Percentiles rank a stretch among this genome's conserved stretches.
Evolutionary conservation across 2,113 vertebrate species (phyloP).

Genomic region (Festucalex cinctus): DNA sequence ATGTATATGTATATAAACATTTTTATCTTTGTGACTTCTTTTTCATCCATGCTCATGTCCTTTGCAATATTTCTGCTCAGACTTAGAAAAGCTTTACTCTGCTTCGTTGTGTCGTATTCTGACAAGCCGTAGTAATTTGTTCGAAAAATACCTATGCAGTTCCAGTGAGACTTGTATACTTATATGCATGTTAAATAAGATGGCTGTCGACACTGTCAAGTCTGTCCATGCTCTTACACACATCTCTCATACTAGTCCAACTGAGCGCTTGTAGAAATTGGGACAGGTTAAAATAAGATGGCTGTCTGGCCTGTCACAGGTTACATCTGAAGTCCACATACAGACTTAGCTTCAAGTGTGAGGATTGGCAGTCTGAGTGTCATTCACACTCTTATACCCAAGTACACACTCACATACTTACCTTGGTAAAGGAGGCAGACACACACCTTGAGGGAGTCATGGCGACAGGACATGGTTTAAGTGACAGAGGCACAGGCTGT

Average conservation of each 20-base stretch:
- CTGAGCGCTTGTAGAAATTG: constrained; percentile 61
- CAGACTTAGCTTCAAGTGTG: constrained; percentile 34
- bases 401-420: constrained; percentile 19
- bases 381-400: neutral
- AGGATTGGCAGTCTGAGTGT: neutral
- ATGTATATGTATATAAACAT: too few species aligned
- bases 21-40: too few species aligned
- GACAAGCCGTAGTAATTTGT: neutral
- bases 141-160: neutral
- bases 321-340: constrained; percentile 24
- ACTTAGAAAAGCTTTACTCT: neutral
- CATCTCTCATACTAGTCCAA: constrained; percentile 41
- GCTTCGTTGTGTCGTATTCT: neutral
- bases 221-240: constrained; percentile 21
- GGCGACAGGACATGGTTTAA: constrained; percentile 66
- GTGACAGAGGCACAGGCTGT: constrained; percentile 69
- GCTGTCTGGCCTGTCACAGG: constrained; percentile 63
- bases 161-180: constrained; percentile 11
- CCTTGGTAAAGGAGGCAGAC: constrained; percentile 49
- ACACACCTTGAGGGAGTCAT: constrained; percentile 34
- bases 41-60: neutral
- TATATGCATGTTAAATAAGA: constrained; percentile 56
- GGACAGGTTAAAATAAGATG: constrained; percentile 69
- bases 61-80: neutral
- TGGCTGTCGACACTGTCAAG: constrained; percentile 53